These are phyloP conservation scores for Phylloscopus trochiloides DNA, from an alignment of 2,113 vertebrate species.

Conservation along the genomic window DNA sequence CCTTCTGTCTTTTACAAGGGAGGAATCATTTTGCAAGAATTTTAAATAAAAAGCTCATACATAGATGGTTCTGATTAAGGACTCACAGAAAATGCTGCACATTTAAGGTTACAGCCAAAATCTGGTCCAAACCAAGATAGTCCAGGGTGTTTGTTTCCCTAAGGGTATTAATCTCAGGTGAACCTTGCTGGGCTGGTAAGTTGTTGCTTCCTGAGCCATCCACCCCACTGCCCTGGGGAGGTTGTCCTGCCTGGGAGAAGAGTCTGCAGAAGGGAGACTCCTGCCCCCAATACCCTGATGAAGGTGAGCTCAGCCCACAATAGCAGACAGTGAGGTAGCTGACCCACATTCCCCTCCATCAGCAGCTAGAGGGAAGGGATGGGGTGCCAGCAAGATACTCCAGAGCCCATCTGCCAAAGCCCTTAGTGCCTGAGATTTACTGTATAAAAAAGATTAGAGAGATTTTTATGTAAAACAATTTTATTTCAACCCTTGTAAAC, in stretches of 20 bases:
- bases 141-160: neutral
- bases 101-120: neutral
- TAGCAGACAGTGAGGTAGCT: neutral
- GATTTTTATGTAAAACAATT: slow-evolving; percentile 29
- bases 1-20: neutral
- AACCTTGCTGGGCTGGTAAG: neutral
- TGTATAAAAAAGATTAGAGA: neutral
- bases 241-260: fast-evolving
- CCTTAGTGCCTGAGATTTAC: neutral
- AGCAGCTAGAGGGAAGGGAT: neutral
- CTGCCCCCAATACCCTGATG: fast-evolving
- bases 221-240: neutral
- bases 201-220: neutral
- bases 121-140: neutral
- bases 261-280: neutral
- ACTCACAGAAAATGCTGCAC: neutral
- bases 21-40: neutral
- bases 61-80: neutral
- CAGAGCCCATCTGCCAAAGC: neutral
- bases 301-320: neutral
- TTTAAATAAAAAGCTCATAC: neutral
- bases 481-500: neutral
- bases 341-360: neutral
- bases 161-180: neutral
- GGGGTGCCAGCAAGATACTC: neutral